Evolutionary conservation across 2,113 vertebrate genomes (phyloP), one percentile per base, ranked within the genome.

Genomic region (Aix galericulata): DNA sequence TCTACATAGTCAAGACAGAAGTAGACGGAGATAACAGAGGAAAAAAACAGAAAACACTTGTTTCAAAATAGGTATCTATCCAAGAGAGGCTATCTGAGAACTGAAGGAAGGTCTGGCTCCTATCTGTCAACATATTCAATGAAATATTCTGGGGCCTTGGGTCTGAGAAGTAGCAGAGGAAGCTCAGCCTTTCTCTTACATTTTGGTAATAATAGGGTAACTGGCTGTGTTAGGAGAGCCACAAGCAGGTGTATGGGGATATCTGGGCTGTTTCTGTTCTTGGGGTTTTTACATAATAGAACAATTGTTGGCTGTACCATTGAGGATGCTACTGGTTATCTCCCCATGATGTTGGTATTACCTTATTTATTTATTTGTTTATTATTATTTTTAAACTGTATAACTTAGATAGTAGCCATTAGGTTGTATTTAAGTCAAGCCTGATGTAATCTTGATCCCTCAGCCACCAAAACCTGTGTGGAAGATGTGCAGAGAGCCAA

Each of bases 361-460:
- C 14, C 36, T 7, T 42, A 11, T 48, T 48, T 48, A 21, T 48
- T 48, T 22, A 48, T 48, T 46, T 48, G 18, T 50, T 50, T 23
- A 22, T 48, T 48, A 9, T 17, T 46, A 9, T 58, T 42, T 48
- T 64, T 14, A 55, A 73, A 36, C 7, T 48, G 2, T 74, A 17
- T 36, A 4, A 9, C 15, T 78, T 68, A 63, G 11, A 27, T 46
- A 25, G 21, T 15, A 58, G 9, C 9, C 34, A 21, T 53, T 83
- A 0, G 0, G 4, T 13, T 44, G 3, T 38, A 13, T 8, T 68
- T 78, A 29, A 6, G 34, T 48, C 4, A 55, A 6, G 27, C 8
- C 38, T 27, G 29, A 36, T 55, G 5, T 34, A 27, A 20, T 17
- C 48, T 1, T 50, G 32, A 32, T 59, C 2, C 29, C 11, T 75